Percentiles rank a stretch among this genome's conserved stretches.
These are phyloP conservation scores for Xiphophorus birchmanni DNA, from an alignment of 2,797 vertebrate species.

Conservation along the genomic window DNA sequence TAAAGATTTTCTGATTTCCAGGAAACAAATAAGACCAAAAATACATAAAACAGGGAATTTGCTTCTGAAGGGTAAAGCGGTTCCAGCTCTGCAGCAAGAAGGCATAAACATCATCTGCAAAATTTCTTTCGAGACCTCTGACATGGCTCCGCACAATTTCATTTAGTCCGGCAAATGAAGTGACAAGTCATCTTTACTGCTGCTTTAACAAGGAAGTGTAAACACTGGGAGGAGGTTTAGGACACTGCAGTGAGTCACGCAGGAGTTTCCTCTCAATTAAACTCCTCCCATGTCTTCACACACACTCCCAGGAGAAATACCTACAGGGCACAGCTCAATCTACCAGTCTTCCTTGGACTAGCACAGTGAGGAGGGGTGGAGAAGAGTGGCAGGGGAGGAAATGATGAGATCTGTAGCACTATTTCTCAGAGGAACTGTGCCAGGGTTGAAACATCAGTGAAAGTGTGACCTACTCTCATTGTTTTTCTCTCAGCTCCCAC, in stretches of 20 bases:
- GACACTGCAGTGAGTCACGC: conserved; percentile 26
- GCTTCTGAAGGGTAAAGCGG: conserved; percentile 35
- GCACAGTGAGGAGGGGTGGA: conserved; percentile 21
- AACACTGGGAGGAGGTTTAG: conserved; percentile 57
- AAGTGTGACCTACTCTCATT: conserved; percentile 72
- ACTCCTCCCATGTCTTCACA: conserved; percentile 48
- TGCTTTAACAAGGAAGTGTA: conserved; percentile 53
- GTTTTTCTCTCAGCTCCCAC: conserved; percentile 53
- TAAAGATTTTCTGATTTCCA: not conserved
- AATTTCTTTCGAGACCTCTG: conserved; percentile 13
- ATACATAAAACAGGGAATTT: conserved; percentile 39
- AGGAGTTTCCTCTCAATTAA: conserved; percentile 49
- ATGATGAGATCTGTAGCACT: conserved; percentile 60
- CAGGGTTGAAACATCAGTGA: conserved; percentile 70
- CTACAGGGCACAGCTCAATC: conserved; percentile 63
- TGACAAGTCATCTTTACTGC: conserved; percentile 30
- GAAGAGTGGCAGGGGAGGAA: conserved; percentile 50
- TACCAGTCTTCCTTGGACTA: conserved; percentile 54
- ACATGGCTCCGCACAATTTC: conserved; percentile 14
- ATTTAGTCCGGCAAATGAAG: conserved; percentile 32
- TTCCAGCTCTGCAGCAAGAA: conserved; percentile 56
- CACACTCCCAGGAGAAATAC: conserved; percentile 42
- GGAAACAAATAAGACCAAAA: conserved; percentile 61
- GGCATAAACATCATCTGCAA: conserved; percentile 4
- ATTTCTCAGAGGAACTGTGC: conserved; percentile 68